Percentiles rank a stretch among this genome's conserved stretches.
Evolutionary conservation across 2,797 vertebrate species (phyloP).

Genomic region (Bradypus variegatus): DNA sequence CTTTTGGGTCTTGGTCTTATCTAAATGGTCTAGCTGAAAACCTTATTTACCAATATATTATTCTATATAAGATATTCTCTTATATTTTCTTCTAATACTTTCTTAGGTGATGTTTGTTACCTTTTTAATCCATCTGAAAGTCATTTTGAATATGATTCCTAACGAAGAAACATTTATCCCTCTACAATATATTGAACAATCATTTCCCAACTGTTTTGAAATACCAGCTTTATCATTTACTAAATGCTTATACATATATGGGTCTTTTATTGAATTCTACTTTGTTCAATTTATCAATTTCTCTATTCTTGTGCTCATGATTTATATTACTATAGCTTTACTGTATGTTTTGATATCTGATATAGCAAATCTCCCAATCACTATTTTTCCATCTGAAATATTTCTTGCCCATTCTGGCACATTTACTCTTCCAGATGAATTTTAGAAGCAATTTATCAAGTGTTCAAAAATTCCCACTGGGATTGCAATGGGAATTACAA

Average conservation of each 20-base stretch:
- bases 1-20: background rate
- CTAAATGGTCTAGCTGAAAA: background rate
- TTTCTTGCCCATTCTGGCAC: background rate
- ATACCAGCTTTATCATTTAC: background rate
- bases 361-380: background rate
- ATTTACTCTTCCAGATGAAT: background rate
- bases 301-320: background rate
- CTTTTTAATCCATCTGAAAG: background rate
- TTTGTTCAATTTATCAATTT: background rate
- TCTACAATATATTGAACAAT: background rate
- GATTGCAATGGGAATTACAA: background rate
- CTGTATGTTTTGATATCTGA: background rate
- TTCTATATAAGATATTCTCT: background rate
- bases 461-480: background rate
- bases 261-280: background rate
- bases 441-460: background rate
- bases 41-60: background rate
- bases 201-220: background rate
- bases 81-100: background rate
- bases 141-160: background rate
- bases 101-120: background rate
- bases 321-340: background rate
- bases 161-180: background rate
- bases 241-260: background rate
- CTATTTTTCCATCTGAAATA: background rate